Evolutionary conservation across 2,888 invertebrate species (phyloP).

Genomic region (Drosophila lacicola): DNA sequence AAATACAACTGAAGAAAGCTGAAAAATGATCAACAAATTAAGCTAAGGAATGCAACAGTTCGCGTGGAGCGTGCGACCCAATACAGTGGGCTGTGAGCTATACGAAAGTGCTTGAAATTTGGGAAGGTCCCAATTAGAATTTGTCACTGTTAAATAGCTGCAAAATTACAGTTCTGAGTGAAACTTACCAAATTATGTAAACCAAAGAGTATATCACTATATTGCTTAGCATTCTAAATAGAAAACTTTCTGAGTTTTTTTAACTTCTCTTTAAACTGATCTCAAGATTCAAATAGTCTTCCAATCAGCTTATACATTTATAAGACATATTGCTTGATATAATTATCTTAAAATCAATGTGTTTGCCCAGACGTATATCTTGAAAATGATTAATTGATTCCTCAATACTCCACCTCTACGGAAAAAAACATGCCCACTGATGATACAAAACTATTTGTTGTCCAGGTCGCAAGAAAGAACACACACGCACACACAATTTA

Average conservation of each 20-base stretch:
- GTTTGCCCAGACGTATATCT: constrained; percentile 10
- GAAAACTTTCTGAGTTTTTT: too few relatives aligned
- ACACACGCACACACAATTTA: constrained; percentile 8
- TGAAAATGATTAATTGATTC: constrained; percentile 46
- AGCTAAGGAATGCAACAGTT: constrained; percentile 30
- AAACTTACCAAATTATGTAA: too few relatives aligned
- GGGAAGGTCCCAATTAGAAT: not conserved
- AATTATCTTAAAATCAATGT: constrained; percentile 16
- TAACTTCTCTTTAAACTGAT: not conserved
- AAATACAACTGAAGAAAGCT: constrained; percentile 44
- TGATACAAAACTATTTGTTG: constrained; percentile 48
- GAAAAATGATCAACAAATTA: constrained; percentile 52
- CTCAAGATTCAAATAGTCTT: constrained; percentile 1
- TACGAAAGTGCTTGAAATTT: not conserved
- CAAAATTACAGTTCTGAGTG: too few relatives aligned
- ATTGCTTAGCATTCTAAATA: too few relatives aligned
- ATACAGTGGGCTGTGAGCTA: constrained; percentile 48
- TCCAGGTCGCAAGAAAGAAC: constrained; percentile 12
- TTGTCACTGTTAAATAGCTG: not conserved
- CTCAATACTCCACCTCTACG: not conserved
- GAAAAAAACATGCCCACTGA: constrained; percentile 10
- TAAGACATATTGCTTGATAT: not conserved
- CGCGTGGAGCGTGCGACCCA: constrained; percentile 45
- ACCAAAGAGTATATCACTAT: too few relatives aligned
- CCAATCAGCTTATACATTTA: not conserved